Evolutionary conservation across 2,113 vertebrate species (phyloP).

Genomic region (Heterotilapia buettikoferi): DNA sequence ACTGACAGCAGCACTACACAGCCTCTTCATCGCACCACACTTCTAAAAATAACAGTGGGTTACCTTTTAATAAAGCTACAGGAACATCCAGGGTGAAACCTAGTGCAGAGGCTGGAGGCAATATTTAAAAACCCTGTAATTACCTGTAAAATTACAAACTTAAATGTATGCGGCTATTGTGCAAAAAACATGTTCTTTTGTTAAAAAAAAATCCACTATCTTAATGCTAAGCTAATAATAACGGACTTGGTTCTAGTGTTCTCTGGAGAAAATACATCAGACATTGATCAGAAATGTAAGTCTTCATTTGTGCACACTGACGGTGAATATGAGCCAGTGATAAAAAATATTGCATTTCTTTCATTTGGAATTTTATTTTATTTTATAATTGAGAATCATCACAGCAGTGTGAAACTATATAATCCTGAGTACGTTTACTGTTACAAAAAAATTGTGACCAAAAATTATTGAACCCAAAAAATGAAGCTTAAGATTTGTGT

Average conservation of each 20-base stretch:
- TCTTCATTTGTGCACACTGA: not conserved
- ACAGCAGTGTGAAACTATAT: not conserved
- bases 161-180: not conserved
- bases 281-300: not conserved
- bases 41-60: not conserved
- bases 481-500: not conserved
- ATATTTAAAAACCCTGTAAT: not conserved
- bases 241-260: not conserved
- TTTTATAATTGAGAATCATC: not conserved
- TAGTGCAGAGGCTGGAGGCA: not conserved
- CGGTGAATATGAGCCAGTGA: fast-evolving
- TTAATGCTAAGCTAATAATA: not conserved
- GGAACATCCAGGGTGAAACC: not conserved
- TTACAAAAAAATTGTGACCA: not conserved
- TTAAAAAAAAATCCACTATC: fast-evolving
- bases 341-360: not conserved
- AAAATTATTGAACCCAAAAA: not conserved
- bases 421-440: not conserved
- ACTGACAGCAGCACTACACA: not conserved
- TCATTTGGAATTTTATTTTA: not conserved
- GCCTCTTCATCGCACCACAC: not conserved
- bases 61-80: not conserved
- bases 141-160: not conserved
- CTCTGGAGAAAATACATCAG: not conserved
- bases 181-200: not conserved